Evolutionary conservation across 2,113 vertebrate species (phyloP), one percentile per base, ranked within the genome.

Genomic region (Pterocles gutturalis): DNA sequence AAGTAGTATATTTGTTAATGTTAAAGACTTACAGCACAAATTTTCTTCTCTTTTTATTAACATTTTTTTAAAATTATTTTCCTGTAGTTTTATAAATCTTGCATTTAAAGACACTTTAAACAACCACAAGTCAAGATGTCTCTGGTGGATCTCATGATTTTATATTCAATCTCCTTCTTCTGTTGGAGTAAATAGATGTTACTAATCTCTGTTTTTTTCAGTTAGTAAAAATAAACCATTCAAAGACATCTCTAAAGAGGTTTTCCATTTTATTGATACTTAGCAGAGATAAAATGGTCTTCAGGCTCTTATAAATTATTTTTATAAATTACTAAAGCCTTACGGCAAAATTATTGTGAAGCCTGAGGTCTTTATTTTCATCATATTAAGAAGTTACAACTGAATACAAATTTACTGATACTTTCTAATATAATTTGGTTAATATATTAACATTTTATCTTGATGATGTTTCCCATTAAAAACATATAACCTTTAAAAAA

Each of bases 121-220:
- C 2, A 13, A 80, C 33, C 31, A 77, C 9, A 36, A 48, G 15
- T 22, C 43, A 67, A 87, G 48, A 15, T 70, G 31, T 62, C 36
- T 80, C 25, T 77, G 20, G 17, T 43, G 25, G 25, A 54, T 65
- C 34, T 66, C 38, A 17, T 16, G 31, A 64, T 34, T 51, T 79
- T 78, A 67, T 7, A 71, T 22, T 31, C 7, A 64, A 64, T 58
- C 66, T 84, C 38, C 13, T 90, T 58, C 43, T 81, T 69, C 45
- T 91, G 36, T 65, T 22, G n/a, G 33, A 77, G 28, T 7, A 79
- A 90, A 70, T 26, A 92, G 55, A 61, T 57, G 33, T 16, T 83
- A 70, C 46, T 93, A 94, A 93, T 83, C 16, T 93, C 66, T 69
- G 43, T 62, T 94, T 96, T 96, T 76, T 95, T 89, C 70, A 95